phyloP scores from a whole-genome alignment of 2,888 invertebrate species.

The Callinectes sapidus region DNA sequence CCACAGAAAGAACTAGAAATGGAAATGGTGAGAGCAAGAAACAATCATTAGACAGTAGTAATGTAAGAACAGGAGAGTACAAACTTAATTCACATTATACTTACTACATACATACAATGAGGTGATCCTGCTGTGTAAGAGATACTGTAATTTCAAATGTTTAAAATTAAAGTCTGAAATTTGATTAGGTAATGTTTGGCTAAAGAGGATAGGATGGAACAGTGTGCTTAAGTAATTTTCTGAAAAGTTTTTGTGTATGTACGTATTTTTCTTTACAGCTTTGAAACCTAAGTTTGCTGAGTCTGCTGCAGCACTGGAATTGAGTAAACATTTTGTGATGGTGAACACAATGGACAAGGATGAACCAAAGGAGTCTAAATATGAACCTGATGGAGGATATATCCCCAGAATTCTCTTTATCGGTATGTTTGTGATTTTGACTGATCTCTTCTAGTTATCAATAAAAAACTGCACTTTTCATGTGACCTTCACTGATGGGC shows the following conservation, averaged over 20 bases:
- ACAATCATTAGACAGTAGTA: no score
- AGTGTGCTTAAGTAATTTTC: background rate
- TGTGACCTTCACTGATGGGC: no score
- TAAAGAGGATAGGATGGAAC: background rate
- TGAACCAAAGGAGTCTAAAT: slow-evolving; percentile 78
- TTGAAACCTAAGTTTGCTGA: slow-evolving; percentile 81
- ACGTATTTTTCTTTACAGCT: slow-evolving; percentile 74
- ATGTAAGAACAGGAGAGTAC: no score
- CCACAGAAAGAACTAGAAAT: no score
- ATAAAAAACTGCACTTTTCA: no score
- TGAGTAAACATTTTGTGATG: slow-evolving; percentile 83
- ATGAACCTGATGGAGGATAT: slow-evolving; percentile 82
- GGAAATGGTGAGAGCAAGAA: no score
- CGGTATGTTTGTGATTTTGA: slow-evolving; percentile 74
- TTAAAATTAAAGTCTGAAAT: background rate
- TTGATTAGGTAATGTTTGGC: background rate
- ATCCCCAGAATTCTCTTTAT: slow-evolving; percentile 83
- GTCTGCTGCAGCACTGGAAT: slow-evolving; percentile 79
- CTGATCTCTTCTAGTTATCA: background rate
- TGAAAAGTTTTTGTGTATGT: background rate
- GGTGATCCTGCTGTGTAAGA: no score
- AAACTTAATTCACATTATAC: no score
- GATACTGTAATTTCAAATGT: no score
- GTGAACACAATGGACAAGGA: slow-evolving; percentile 81
- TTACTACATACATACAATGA: no score